phyloP scores from a whole-genome alignment of 2,888 invertebrate species.

The Acanthacorydalis orientalis region DNA sequence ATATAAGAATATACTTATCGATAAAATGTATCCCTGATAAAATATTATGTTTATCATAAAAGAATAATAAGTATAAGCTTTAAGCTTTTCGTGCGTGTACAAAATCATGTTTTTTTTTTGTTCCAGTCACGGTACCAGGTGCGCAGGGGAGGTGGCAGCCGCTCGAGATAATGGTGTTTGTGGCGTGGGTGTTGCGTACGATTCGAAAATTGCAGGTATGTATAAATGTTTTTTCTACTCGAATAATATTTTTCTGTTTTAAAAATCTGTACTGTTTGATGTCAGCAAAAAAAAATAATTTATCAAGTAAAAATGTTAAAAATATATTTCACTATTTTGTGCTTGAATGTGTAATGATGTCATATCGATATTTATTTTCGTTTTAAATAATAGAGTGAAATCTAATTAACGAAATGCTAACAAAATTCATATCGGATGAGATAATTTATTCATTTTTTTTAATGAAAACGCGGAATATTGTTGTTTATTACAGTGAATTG shows the following conservation, averaged over 20 bases:
- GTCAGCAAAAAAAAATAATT: neutral
- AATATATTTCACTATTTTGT: neutral
- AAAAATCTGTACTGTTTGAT: neutral
- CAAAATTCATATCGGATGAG: no score
- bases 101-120: neutral
- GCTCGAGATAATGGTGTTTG: conserved; percentile 96
- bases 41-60: no score
- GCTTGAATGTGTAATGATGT: neutral
- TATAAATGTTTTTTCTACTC: conserved; percentile 8
- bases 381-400: neutral
- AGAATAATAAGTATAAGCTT: no score
- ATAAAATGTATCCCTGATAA: no score
- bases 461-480: no score
- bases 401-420: no score
- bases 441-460: no score
- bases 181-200: conserved; percentile 97
- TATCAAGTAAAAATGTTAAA: no score
- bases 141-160: conserved; percentile 98
- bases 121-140: conserved; percentile 87
- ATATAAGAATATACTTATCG: no score
- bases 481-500: no score
- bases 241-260: neutral
- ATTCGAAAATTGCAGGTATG: conserved; percentile 91
- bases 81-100: no score
- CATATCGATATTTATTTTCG: neutral